phyloP scores from a whole-genome alignment of 1,140 invertebrate species.

The Drosophila pandora region DNA sequence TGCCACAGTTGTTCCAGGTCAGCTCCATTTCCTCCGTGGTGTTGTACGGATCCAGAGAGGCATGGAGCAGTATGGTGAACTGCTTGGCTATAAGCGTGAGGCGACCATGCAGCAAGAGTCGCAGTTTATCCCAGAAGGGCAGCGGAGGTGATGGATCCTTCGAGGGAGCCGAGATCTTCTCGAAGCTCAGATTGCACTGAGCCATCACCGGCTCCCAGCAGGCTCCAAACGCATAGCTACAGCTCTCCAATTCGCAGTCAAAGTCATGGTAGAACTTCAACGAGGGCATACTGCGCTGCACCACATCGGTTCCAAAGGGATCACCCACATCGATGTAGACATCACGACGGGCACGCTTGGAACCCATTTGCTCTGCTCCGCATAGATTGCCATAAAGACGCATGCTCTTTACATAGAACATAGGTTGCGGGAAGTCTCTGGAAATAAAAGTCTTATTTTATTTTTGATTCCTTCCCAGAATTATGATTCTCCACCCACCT shows the following conservation, averaged over 20 bases:
- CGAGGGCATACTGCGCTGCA: slow-evolving; percentile 95
- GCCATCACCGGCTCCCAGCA: slow-evolving; percentile 99
- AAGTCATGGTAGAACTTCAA: slow-evolving; percentile 99
- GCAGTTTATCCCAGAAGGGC: slow-evolving; percentile 99
- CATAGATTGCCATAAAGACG: slow-evolving; percentile 95
- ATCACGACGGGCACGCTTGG: slow-evolving; percentile 89
- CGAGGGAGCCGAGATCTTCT: slow-evolving; percentile 93
- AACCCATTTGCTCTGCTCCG: slow-evolving; percentile 94
- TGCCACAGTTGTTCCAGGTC: slow-evolving; percentile 94
- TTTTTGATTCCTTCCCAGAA: neutral
- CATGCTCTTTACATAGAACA: slow-evolving; percentile 92
- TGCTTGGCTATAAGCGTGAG: slow-evolving; percentile 94
- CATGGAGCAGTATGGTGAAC: slow-evolving; percentile 95
- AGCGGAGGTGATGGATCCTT: slow-evolving; percentile 96
- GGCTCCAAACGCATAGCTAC: slow-evolving; percentile 96
- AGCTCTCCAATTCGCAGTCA: slow-evolving; percentile 95
- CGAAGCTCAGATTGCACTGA: slow-evolving; percentile 96
- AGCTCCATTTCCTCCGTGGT: slow-evolving; percentile 99
- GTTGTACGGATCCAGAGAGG: slow-evolving; percentile 98
- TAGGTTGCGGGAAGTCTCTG: slow-evolving; percentile 98
- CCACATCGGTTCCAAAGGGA: slow-evolving; percentile 89
- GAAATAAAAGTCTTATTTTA: too few relatives aligned
- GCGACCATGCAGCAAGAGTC: slow-evolving; percentile 95
- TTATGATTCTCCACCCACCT: slow-evolving; percentile 54
- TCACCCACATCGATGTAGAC: slow-evolving; percentile 89